A percentile compares a stretch with the other conserved stretches of the same genome.
Evolutionary conservation across 2,888 invertebrate species (phyloP).

Genomic region (Heliconius hortense): DNA sequence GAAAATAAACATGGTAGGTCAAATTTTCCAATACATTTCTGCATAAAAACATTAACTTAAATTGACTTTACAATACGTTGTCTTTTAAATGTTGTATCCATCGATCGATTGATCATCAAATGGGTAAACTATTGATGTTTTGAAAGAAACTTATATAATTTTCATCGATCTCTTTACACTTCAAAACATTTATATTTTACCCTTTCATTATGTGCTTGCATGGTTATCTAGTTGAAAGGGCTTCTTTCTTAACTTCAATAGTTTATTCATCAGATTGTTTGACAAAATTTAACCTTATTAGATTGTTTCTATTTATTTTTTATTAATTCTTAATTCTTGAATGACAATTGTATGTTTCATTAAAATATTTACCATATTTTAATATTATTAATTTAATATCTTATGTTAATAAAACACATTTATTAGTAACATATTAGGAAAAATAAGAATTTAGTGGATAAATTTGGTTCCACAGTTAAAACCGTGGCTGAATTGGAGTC

Average conservation of each 20-base stretch:
- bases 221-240: conserved; percentile 72
- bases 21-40: neutral
- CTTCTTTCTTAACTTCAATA: conserved; percentile 80
- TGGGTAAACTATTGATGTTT: conserved; percentile 83
- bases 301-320: neutral
- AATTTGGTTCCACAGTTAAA: conserved; percentile 87
- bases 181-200: conserved; percentile 82
- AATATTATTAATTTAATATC: neutral
- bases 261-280: conserved; percentile 86
- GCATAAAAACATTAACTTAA: conserved; percentile 2
- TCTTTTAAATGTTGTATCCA: conserved; percentile 27
- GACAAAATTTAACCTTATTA: conserved; percentile 36
- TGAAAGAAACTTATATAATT: conserved; percentile 55
- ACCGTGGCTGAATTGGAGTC: conserved; percentile 94
- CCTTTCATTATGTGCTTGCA: conserved; percentile 79
- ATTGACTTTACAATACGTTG: conserved; percentile 3
- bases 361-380: neutral
- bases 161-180: conserved; percentile 47
- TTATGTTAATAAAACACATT: neutral
- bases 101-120: conserved; percentile 48
- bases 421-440: conserved; percentile 1
- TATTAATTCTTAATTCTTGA: neutral
- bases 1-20: conserved; percentile 92
- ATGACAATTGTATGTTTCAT: neutral
- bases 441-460: conserved; percentile 45